phyloP scores from a whole-genome alignment of 1,140 invertebrate species.

The Drosophila ironensis region DNA sequence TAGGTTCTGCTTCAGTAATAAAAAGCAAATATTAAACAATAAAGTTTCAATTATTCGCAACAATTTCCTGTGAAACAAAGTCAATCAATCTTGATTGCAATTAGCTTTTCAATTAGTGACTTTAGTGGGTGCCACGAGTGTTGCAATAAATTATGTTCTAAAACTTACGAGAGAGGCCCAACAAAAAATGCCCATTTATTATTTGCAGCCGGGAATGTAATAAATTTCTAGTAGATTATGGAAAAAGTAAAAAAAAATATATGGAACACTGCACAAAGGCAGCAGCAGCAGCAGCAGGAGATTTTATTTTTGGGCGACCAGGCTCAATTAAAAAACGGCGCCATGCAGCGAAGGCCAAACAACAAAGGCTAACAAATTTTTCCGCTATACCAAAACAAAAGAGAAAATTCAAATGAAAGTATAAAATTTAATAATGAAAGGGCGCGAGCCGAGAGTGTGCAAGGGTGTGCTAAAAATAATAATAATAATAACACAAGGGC shows the following conservation, averaged over 20 bases:
- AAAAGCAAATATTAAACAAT: no score
- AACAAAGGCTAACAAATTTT: conserved; percentile 74
- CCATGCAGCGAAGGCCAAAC: conserved; percentile 20
- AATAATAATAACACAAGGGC: conserved; percentile 42
- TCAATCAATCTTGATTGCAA: conserved; percentile 1
- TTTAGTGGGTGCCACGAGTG: conserved; percentile 12
- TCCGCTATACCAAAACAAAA: conserved; percentile 25
- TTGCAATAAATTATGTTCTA: conserved; percentile 51
- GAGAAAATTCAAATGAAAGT: conserved; percentile 23
- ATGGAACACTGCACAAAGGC: conserved; percentile 29
- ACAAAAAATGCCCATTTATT: no score
- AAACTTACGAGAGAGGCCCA: conserved; percentile 25
- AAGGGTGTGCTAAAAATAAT: conserved; percentile 28
- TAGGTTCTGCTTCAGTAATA: no score
- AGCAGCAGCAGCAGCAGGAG: conserved; percentile 12
- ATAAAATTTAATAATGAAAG: conserved; percentile 74
- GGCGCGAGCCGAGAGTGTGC: conserved; percentile 22
- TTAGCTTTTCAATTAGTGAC: conserved; percentile 36
- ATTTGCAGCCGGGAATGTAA: no score
- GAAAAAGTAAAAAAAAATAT: conserved; percentile 14
- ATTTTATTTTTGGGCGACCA: not conserved
- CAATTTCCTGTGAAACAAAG: not conserved
- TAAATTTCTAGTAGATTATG: conserved; percentile 70
- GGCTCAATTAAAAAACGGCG: conserved; percentile 65
- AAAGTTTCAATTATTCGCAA: no score